Evolutionary conservation across 1,140 invertebrate species (phyloP), one percentile per base, ranked within the genome.

Genomic region (Zaprionus vittiger): DNA sequence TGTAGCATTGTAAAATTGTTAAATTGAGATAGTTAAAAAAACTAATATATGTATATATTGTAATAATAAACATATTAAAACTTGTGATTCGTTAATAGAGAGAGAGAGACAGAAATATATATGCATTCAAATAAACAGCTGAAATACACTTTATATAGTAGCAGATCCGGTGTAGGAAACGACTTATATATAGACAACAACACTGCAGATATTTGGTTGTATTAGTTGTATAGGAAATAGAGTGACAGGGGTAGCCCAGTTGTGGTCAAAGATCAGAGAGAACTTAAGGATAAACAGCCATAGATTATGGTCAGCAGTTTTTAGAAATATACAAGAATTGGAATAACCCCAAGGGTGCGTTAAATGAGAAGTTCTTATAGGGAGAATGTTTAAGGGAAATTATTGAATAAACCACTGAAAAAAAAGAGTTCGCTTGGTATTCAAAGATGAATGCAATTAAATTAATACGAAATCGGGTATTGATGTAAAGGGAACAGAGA

Each of bases 1-100:
- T 92, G 91, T 92, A 91, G 91, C 86, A 85, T 90, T 82, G 79
- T 90, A 85, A 79, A 90, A 90, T 91, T 67, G 77, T 77, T 81
- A 85, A 71, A 77, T 90, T 55, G 71, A 80, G 71, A 80, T 84
- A 80, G 76, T 60, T 67, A 64, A 17, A 66, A 41, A 66, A 55
- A 80, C 80, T 66, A 26, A 26, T 26, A 56, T 70, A 26, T 26
- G 54, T 70, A 28, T 38, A 14, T 14, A 38, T 38, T 3, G n/a
- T 47, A 47, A 47, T 77, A 75, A 83, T 59, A 75, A 78, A 78
- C 41, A 72, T 71, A 55, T 49, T 65, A 77, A 56, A 73, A 52
- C 41, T 66, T 56, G 56, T 66, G 37, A 69, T 41, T 56, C 22
- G 17, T 69, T 47, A 37, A 47, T 17, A 14, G 24, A 41, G 38